Percentiles rank a stretch among this genome's conserved stretches.
phyloP scores from a whole-genome alignment of 2,797 vertebrate genomes.

The Macropodus opercularis region DNA sequence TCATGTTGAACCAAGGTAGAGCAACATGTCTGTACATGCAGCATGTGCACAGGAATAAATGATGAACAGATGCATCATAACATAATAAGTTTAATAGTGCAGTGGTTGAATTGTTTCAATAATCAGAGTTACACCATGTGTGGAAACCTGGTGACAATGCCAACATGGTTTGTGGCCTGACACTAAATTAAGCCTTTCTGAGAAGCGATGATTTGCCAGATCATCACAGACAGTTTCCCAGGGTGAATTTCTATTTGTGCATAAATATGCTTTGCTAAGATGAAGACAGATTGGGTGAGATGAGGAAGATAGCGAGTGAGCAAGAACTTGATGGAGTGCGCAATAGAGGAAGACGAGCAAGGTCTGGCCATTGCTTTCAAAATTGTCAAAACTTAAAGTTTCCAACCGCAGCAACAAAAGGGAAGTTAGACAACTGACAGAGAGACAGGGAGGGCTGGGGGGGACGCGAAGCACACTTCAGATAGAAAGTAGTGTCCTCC shows the following conservation, averaged over 20 bases:
- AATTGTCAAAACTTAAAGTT: constrained; percentile 88
- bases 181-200: not conserved
- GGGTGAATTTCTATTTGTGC: constrained; percentile 1
- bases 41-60: not conserved
- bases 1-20: too few species aligned
- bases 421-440: constrained; percentile 83
- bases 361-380: constrained; percentile 82
- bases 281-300: constrained; percentile 29
- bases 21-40: too few species aligned
- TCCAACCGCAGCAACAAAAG: constrained; percentile 87
- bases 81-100: not conserved
- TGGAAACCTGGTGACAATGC: too few species aligned
- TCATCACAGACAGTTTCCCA: not conserved
- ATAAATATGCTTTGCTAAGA: constrained; percentile 7
- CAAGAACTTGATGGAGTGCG: constrained; percentile 67
- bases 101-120: not conserved
- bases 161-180: not conserved
- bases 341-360: constrained; percentile 78
- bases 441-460: constrained; percentile 44
- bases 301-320: constrained; percentile 60
- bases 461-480: constrained; percentile 26
- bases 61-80: not conserved
- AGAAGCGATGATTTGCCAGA: constrained; percentile 11
- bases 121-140: not conserved
- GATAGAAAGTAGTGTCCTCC: constrained; percentile 44